phyloP scores from a whole-genome alignment of 2,888 invertebrate genomes.

The Agapetus fuscipes region DNA sequence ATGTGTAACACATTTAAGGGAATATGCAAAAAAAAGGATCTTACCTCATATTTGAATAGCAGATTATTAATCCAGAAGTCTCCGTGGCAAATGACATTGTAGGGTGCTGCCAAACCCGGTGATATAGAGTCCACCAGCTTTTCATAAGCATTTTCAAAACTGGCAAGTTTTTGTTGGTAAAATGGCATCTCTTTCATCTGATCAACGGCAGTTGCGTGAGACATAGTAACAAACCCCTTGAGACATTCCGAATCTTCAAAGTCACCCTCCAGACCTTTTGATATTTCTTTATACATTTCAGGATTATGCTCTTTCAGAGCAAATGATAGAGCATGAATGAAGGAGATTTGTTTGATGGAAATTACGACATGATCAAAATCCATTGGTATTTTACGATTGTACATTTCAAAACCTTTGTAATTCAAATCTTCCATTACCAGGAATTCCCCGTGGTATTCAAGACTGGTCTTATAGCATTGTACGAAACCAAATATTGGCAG shows the following conservation, averaged over 20 bases:
- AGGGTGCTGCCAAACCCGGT: not conserved
- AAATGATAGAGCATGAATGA: constrained; percentile 25
- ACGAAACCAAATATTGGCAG: constrained; percentile 2
- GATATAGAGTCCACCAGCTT: not conserved
- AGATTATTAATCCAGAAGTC: constrained; percentile 2
- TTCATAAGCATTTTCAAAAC: constrained; percentile 4
- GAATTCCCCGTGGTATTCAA: constrained; percentile 18
- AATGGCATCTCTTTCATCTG: too few species aligned
- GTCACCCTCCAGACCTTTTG: constrained; percentile 6
- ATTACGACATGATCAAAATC: constrained; percentile 25
- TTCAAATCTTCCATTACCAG: constrained; percentile 20
- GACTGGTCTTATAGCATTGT: constrained; percentile 2
- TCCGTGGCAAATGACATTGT: constrained; percentile 2
- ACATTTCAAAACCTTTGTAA: constrained; percentile 6
- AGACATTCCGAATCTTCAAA: not conserved
- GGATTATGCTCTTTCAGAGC: constrained; percentile 25
- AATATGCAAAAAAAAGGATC: not conserved
- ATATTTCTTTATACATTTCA: constrained; percentile 22
- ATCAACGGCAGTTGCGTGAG: constrained; percentile 2
- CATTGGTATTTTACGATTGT: constrained; percentile 21
- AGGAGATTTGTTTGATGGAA: constrained; percentile 25
- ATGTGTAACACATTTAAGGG: not conserved
- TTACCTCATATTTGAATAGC: constrained; percentile 1
- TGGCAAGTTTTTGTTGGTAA: too few species aligned
- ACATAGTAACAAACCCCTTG: not conserved